phyloP scores from a whole-genome alignment of 2,797 vertebrate genomes.

The Hydrophis major region DNA sequence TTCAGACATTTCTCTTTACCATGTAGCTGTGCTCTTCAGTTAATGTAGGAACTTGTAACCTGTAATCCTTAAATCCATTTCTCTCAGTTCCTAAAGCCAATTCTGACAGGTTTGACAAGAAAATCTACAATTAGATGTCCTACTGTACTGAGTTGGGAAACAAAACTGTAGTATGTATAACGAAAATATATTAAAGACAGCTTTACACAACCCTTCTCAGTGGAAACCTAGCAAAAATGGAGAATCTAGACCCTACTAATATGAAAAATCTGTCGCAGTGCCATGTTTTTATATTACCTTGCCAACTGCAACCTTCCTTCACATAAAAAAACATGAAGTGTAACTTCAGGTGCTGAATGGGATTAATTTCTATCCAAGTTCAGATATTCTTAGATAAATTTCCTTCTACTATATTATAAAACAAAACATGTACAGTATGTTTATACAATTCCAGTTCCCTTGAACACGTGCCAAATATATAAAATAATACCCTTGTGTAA shows the following conservation, averaged over 20 bases:
- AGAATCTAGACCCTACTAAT: not conserved
- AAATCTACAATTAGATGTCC: not conserved
- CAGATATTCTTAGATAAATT: not conserved
- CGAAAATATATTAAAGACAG: not conserved
- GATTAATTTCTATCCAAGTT: not conserved
- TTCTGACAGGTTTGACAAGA: not conserved
- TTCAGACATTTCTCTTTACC: not conserved
- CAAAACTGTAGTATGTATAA: not conserved
- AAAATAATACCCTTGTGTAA: not conserved
- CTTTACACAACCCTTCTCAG: not conserved
- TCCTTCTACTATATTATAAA: not conserved
- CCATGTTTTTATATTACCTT: not conserved
- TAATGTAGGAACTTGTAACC: not conserved
- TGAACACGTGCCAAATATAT: not conserved
- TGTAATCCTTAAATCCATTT: not conserved
- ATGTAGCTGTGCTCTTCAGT: not conserved
- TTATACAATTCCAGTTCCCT: not conserved
- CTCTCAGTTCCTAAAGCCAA: not conserved
- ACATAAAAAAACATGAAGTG: not conserved
- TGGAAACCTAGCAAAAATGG: not conserved
- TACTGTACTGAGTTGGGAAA: not conserved
- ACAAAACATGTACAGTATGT: not conserved
- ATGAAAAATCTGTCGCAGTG: not conserved
- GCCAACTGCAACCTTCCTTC: not conserved
- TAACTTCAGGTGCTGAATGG: not conserved